Percentiles rank a stretch among this genome's conserved stretches.
These are phyloP conservation scores for Xenopus petersii DNA, from an alignment of 2,797 vertebrate species.

Conservation along the genomic window DNA sequence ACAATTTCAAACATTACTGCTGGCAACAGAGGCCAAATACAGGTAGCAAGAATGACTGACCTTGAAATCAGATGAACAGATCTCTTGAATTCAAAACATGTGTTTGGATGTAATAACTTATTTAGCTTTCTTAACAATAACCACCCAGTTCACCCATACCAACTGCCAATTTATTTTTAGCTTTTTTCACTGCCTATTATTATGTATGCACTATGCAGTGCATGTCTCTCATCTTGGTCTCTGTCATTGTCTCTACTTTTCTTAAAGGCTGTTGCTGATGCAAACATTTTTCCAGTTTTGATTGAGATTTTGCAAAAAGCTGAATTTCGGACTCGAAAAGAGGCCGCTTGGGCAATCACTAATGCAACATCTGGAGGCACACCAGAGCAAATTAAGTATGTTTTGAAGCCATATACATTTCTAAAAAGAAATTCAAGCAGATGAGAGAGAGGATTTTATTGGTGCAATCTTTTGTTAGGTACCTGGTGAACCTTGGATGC, in stretches of 20 bases:
- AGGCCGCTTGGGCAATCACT: conserved; percentile 97
- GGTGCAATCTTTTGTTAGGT: conserved; percentile 64
- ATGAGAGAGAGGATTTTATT: not conserved
- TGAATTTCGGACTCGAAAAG: conserved; percentile 94
- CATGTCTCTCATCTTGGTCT: too few species aligned
- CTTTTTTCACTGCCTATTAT: not conserved
- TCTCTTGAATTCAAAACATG: too few species aligned
- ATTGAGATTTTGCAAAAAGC: conserved; percentile 98
- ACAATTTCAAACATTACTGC: conserved; percentile 98
- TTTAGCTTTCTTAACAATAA: not conserved
- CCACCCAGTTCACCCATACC: not conserved
- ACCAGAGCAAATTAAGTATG: conserved; percentile 89
- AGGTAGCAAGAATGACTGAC: conserved; percentile 61
- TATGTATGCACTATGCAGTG: too few species aligned
- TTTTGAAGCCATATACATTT: not conserved
- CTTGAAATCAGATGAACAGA: too few species aligned
- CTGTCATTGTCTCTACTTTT: not conserved
- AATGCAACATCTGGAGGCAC: conserved; percentile 96
- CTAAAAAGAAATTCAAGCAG: not conserved
- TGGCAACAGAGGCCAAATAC: conserved; percentile 94
- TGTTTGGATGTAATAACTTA: too few species aligned
- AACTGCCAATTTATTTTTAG: not conserved
- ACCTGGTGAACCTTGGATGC: conserved; percentile 91
- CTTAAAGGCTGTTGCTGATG: conserved; percentile 88
- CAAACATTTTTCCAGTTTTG: conserved; percentile 96